phyloP scores from a whole-genome alignment of 2,797 vertebrate genomes.

The Linurgus olivaceus region DNA sequence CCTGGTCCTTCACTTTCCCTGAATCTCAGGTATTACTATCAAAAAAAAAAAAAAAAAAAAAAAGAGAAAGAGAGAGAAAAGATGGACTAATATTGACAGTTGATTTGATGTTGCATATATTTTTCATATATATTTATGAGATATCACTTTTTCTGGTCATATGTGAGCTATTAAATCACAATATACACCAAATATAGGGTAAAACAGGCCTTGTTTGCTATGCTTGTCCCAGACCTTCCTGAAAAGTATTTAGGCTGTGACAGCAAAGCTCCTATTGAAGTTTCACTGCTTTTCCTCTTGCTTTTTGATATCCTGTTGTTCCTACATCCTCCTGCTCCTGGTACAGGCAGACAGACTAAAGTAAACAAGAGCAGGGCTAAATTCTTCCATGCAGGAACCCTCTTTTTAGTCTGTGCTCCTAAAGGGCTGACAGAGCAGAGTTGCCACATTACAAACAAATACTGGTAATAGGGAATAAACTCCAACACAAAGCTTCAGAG shows the following conservation, averaged over 20 bases:
- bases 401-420: background rate
- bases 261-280: background rate
- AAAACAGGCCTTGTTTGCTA: background rate
- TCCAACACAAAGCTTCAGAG: background rate
- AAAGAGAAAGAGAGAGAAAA: background rate
- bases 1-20: background rate
- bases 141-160: background rate
- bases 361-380: background rate
- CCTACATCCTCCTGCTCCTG: background rate
- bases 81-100: background rate
- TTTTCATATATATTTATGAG: background rate
- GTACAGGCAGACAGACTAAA: background rate
- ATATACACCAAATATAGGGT: background rate
- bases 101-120: background rate
- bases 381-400: background rate
- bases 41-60: too few relatives aligned
- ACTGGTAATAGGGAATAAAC: background rate
- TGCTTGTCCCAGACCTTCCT: background rate
- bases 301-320: background rate
- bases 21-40: background rate
- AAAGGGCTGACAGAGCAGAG: background rate
- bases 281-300: background rate
- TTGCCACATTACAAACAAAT: background rate
- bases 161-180: background rate
- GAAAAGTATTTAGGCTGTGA: background rate